phyloP scores from a whole-genome alignment of 2,113 vertebrate species.

The Bostrychus sinensis region DNA sequence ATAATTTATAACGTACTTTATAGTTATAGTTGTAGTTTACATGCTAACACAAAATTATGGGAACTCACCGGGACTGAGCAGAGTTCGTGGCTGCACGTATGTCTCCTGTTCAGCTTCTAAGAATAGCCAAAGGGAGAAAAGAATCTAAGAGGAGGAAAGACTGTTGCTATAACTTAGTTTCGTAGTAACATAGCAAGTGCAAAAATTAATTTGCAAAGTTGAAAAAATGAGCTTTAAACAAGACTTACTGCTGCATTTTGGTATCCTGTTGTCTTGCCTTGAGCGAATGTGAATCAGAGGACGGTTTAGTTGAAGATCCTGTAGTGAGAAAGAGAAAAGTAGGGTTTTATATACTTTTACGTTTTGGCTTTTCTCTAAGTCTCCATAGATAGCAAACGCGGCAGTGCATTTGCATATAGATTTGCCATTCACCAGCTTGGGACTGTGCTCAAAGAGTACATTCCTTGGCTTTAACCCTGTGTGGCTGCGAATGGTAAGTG shows the following conservation, averaged over 20 bases:
- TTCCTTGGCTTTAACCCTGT: no score
- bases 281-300: constrained; percentile 15
- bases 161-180: no score
- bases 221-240: neutral
- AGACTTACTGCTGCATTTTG: constrained; percentile 29
- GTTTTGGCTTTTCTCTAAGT: no score
- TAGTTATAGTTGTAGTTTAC: neutral
- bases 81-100: constrained; percentile 5
- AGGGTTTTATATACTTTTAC: no score
- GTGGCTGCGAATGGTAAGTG: no score
- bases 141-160: no score
- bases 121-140: neutral
- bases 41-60: neutral
- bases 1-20: neutral
- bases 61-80: constrained; percentile 2
- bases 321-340: neutral
- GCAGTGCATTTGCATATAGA: no score
- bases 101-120: constrained; percentile 27
- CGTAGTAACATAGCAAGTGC: neutral
- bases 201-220: neutral
- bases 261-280: neutral
- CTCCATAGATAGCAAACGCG: no score
- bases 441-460: no score
- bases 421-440: no score
- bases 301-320: constrained; percentile 21